Percentiles rank a stretch among this genome's conserved stretches.
phyloP scores from a whole-genome alignment of 2,797 vertebrate genomes.

The Syngnathus rostellatus region DNA sequence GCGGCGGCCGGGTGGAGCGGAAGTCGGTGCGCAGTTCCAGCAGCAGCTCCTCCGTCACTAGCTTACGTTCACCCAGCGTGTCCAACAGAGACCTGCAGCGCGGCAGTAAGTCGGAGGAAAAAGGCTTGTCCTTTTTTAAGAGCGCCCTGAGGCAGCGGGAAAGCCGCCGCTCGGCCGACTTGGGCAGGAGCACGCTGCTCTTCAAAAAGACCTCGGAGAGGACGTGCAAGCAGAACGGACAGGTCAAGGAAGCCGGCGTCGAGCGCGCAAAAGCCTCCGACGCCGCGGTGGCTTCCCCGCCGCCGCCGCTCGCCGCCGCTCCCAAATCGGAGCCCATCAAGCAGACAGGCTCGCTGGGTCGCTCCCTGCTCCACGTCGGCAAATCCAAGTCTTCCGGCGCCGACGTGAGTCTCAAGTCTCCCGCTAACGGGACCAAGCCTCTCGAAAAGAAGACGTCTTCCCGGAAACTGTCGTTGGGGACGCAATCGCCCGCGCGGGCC shows the following conservation, averaged over 20 bases:
- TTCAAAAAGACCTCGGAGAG: constrained; percentile 75
- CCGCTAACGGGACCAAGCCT: constrained; percentile 71
- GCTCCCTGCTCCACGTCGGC: constrained; percentile 78
- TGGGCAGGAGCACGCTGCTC: constrained; percentile 85
- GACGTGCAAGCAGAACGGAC: constrained; percentile 67
- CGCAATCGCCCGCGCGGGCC: constrained; percentile 83
- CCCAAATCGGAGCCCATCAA: constrained; percentile 59
- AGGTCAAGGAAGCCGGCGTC: constrained; percentile 53
- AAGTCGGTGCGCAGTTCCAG: constrained; percentile 78
- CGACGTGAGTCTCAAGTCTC: constrained; percentile 69
- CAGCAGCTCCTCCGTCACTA: constrained; percentile 87
- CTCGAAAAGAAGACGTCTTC: constrained; percentile 73
- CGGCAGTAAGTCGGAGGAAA: constrained; percentile 88
- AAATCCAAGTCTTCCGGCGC: constrained; percentile 89
- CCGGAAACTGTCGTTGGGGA: constrained; percentile 83
- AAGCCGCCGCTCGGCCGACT: constrained; percentile 84
- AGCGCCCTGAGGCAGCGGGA: constrained; percentile 91
- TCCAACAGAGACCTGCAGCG: constrained; percentile 74
- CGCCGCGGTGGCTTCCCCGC: constrained; percentile 41
- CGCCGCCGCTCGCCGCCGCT: constrained; percentile 49
- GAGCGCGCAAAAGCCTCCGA: constrained; percentile 49
- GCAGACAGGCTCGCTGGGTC: constrained; percentile 73
- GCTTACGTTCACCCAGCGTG: constrained; percentile 77
- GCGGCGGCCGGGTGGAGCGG: constrained; percentile 56
- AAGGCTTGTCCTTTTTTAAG: constrained; percentile 92